Base-by-base conservation (phyloP, 2,888 invertebrate genomes). In the Drosophila sordidula region DNA sequence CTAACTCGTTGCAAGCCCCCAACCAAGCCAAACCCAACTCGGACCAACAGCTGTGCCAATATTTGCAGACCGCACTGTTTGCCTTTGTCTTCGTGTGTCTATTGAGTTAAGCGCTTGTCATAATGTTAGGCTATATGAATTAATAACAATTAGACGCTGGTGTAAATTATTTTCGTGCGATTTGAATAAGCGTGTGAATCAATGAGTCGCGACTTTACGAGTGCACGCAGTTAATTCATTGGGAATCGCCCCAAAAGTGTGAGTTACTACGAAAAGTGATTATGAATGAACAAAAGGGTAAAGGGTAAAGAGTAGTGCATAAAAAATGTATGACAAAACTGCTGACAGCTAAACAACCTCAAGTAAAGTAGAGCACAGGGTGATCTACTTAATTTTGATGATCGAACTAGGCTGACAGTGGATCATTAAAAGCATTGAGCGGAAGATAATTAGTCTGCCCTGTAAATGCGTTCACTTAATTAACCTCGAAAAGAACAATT, bases 151-250 rank as follows among this genome's bases (percentile, higher is more conserved):
- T 66, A 34, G 45, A 32, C 52, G 44, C 25, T 55, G 36, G 68
- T 79, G 85, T 61, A 56, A 84, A 80, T 75, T 47, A 67, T 64
- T 56, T 80, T 65, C 47, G 61, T 50, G 38, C 62, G 65, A 64
- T 86, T 81, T 55, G 72, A 58, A 70, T 67, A 56, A 44, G 54
- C 73, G 70, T 84, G 87, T 58, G 81, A 87, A 82, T 76, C 81
- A 82, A 61, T 64, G 64, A 81, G 42, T 87, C 73, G 83, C 54
- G 65, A 50, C 49, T 44, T 56, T 29, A 42, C 32, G 14, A 45
- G 16, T 75, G 57, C 71, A 71, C 39, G 47, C 47, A 47, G 52
- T 51, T 70, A 44, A 62, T 70, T 70, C 63, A 80, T 73, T 56
- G 49, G 45, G 39, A 46, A 66, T 57, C 42, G 51, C 47, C 49